Base-by-base conservation (phyloP, 2,113 vertebrate genomes). In the Rhea americana region DNA sequence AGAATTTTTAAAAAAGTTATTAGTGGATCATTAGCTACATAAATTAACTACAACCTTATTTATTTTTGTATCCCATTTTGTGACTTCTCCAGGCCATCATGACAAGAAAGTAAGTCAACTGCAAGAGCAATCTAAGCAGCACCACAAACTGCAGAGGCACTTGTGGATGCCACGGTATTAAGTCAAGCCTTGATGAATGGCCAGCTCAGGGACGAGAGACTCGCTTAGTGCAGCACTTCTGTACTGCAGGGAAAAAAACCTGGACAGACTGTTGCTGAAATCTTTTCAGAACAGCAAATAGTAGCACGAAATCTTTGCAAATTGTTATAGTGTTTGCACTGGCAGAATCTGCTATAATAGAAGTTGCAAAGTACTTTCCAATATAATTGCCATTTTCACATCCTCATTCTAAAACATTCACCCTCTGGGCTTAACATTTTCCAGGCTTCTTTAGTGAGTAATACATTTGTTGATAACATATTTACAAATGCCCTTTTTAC, bases 361-460 rank as follows among this genome's bases (percentile, higher is more conserved):
- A 56, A 25, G 26, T 24, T 90, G 7, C 35, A 78, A 95, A 89
- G 35, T 72, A 56, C 28, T 81, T 93, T 88, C 51, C 66, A 90
- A 86, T 84, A 32, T 39, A 81, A 35, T 56, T 92, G 32, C 17
- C 6, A 19, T 62, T 91, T 83, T 75, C 24, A 61, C 15, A 84
- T 47, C 21, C 43, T 81, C 50, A 47, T 78, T 90, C 91, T 45
- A 65, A 85, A 94, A 75, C 74, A 86, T 68, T 79, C 66, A 65
- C 32, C 51, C 47, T 56, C 61, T 61, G 43, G 62, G 77, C 65
- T 67, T 95, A 85, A 91, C 48, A 82, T 94, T 96, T 94, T 90
- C 50, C 50, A 71, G n/a, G 45, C 8, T 74, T 65, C 37, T 72
- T 81, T 28, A 37, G 24, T 51, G 39, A 81, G 85, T 88, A 94